phyloP scores from a whole-genome alignment of 2,113 vertebrate genomes.

The Candoia aspera region DNA sequence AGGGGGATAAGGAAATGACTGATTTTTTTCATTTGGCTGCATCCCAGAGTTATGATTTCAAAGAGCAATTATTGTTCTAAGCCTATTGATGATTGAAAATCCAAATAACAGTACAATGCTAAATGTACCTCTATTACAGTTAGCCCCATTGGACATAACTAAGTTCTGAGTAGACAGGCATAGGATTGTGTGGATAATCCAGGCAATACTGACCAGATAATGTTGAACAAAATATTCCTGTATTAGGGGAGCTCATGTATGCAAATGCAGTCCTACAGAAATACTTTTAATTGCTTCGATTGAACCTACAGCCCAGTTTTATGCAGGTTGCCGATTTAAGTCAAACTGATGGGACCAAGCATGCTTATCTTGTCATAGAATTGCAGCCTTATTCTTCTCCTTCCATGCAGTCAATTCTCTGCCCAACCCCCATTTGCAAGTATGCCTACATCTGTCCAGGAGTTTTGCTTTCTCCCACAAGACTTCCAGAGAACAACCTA shows the following conservation, averaged over 20 bases:
- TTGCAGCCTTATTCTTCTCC: neutral
- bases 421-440: neutral
- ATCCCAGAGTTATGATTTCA: neutral
- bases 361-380: neutral
- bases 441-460: conserved; percentile 53
- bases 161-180: neutral
- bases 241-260: neutral
- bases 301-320: neutral
- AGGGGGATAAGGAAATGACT: neutral
- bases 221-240: neutral
- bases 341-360: neutral
- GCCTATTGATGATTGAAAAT: neutral
- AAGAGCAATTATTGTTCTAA: neutral
- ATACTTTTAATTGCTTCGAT: neutral
- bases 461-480: conserved; percentile 44
- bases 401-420: neutral
- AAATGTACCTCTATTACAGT: neutral
- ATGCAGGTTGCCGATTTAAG: neutral
- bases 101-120: neutral
- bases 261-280: neutral
- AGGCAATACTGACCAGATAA: neutral
- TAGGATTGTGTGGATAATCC: neutral
- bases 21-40: neutral
- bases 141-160: neutral
- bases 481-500: conserved; percentile 16